phyloP scores from a whole-genome alignment of 2,113 vertebrate species.

The Oryzias celebensis region DNA sequence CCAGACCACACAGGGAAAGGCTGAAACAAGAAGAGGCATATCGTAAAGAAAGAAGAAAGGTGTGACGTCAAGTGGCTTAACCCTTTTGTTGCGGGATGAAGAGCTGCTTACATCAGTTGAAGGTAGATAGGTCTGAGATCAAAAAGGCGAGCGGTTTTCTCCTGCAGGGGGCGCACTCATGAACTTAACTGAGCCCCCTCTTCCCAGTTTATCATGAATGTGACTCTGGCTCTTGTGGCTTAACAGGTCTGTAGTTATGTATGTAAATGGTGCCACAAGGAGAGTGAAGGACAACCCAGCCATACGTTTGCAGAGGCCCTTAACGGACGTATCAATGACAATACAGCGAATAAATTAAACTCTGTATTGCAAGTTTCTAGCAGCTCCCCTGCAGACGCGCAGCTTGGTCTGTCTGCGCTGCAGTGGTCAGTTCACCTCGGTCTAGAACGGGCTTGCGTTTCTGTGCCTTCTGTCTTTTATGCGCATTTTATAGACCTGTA shows the following conservation, averaged over 20 bases:
- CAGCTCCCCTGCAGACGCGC: conserved; percentile 27
- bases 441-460: conserved; percentile 62
- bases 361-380: conserved; percentile 41
- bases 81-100: not conserved
- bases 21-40: conserved; percentile 47
- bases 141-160: conserved; percentile 10
- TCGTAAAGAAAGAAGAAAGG: conserved; percentile 2
- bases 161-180: conserved; percentile 29
- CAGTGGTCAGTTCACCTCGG: conserved; percentile 56
- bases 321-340: conserved; percentile 6
- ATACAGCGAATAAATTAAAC: conserved; percentile 18
- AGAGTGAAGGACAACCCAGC: not conserved
- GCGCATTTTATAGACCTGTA: conserved; percentile 64
- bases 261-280: not conserved
- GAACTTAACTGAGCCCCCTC: conserved; percentile 26
- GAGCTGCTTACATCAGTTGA: conserved; percentile 14
- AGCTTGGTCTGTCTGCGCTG: conserved; percentile 45
- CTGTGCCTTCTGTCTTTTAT: conserved; percentile 75
- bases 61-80: conserved; percentile 39
- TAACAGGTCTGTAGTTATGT: conserved; percentile 4
- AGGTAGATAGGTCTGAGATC: conserved; percentile 21
- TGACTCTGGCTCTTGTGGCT: conserved; percentile 8
- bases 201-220: conserved; percentile 17
- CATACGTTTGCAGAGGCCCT: conserved; percentile 10
- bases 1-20: conserved; percentile 50